These are phyloP conservation scores for Scophthalmus maximus DNA, from an alignment of 2,113 vertebrate species.

Conservation along the genomic window DNA sequence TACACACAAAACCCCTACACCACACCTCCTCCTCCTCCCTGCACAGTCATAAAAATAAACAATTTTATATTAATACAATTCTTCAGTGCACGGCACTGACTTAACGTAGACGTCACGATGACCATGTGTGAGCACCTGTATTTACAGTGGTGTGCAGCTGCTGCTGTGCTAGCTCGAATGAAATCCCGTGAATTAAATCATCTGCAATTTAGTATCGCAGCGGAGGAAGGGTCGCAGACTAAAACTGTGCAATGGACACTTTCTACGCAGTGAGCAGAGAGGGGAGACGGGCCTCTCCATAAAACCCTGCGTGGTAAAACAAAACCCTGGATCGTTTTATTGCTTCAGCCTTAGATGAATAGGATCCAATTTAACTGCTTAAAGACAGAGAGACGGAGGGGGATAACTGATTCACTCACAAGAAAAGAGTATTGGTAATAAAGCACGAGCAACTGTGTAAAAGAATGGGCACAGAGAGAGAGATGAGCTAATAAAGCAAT, in stretches of 20 bases:
- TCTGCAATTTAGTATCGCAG: slow-evolving; percentile 16
- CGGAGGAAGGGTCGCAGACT: neutral
- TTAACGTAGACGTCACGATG: neutral
- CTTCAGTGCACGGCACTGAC: too few relatives aligned
- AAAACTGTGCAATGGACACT: slow-evolving; percentile 17
- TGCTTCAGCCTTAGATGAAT: slow-evolving; percentile 40
- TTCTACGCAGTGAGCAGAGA: slow-evolving; percentile 30
- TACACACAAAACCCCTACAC: neutral
- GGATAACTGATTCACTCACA: slow-evolving; percentile 3
- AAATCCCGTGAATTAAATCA: slow-evolving; percentile 33
- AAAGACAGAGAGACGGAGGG: slow-evolving; percentile 4
- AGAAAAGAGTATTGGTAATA: neutral
- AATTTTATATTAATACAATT: neutral
- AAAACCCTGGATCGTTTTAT: slow-evolving; percentile 37
- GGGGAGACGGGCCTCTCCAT: slow-evolving; percentile 31
- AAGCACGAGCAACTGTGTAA: slow-evolving; percentile 23
- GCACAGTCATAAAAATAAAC: neutral
- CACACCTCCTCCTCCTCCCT: neutral
- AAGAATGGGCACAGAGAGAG: slow-evolving; percentile 36
- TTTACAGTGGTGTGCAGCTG: neutral
- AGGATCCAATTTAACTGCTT: slow-evolving; percentile 45
- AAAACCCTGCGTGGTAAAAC: slow-evolving; percentile 50
- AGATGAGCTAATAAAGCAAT: slow-evolving; percentile 51
- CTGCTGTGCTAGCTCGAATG: slow-evolving; percentile 8
- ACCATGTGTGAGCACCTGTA: neutral